phyloP scores from a whole-genome alignment of 2,888 invertebrate species.

The Dasypogon diadema region DNA sequence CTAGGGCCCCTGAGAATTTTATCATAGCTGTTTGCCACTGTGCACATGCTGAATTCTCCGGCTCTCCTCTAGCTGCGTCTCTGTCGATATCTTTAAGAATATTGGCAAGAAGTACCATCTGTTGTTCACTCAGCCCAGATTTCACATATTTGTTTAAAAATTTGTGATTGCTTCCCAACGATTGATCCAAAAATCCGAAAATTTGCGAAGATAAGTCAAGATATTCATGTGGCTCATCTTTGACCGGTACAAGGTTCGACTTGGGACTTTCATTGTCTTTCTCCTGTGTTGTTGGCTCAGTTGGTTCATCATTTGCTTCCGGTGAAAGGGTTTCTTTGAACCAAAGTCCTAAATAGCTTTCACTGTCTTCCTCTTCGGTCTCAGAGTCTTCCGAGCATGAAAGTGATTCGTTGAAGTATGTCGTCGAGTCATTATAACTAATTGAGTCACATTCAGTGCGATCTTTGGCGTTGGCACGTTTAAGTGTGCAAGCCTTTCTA shows the following conservation, averaged over 20 bases:
- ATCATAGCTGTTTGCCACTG: conserved; percentile 69
- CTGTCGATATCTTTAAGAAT: conserved; percentile 91
- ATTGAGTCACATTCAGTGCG: conserved; percentile 85
- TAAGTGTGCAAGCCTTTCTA: conserved; percentile 88
- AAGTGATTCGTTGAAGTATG: conserved; percentile 95
- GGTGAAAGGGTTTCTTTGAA: conserved; percentile 94
- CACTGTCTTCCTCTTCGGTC: conserved; percentile 82
- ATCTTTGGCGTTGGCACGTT: conserved; percentile 81
- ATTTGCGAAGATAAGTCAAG: conserved; percentile 88
- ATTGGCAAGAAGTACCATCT: conserved; percentile 88
- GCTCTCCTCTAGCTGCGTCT: conserved; percentile 87
- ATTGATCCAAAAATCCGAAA: conserved; percentile 85
- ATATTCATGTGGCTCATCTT: conserved; percentile 87
- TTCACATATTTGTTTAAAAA: conserved; percentile 77
- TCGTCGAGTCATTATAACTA: conserved; percentile 91
- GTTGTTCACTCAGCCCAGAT: conserved; percentile 81
- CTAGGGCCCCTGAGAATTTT: conserved; percentile 67
- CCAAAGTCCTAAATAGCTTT: conserved; percentile 80
- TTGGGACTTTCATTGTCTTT: conserved; percentile 71
- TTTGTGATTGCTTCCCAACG: conserved; percentile 72
- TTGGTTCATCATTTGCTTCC: conserved; percentile 70
- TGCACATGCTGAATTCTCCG: conserved; percentile 69
- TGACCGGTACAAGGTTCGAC: conserved; percentile 76
- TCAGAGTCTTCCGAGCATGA: conserved; percentile 93
- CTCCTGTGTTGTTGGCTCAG: conserved; percentile 72